Evolutionary conservation across 2,888 invertebrate species (phyloP).

Genomic region (Trichogramma dendrolimi): DNA sequence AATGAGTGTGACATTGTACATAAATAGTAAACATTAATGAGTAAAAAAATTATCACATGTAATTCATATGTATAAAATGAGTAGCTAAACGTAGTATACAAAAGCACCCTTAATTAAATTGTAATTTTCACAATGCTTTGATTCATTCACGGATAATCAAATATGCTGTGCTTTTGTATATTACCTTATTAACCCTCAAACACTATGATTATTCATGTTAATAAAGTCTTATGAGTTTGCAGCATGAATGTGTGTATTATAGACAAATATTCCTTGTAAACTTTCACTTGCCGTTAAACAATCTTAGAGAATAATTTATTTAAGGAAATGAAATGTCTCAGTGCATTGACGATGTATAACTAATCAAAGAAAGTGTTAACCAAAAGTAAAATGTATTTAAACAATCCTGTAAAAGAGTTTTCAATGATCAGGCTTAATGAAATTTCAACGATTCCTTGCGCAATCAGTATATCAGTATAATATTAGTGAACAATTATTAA

Average conservation of each 20-base stretch:
- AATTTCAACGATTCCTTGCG: not conserved
- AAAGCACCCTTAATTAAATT: not conserved
- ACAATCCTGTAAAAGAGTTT: slow-evolving; percentile 10
- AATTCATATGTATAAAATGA: slow-evolving; percentile 2
- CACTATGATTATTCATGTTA: not conserved
- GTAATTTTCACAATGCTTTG: not conserved
- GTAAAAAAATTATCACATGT: slow-evolving; percentile 17
- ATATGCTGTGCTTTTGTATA: slow-evolving; percentile 21
- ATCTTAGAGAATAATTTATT: slow-evolving; percentile 17
- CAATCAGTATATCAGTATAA: not conserved
- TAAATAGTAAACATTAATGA: not conserved
- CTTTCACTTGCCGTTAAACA: slow-evolving; percentile 6
- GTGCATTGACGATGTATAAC: slow-evolving; percentile 27
- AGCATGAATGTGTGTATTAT: not conserved
- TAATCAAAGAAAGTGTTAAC: slow-evolving; percentile 30
- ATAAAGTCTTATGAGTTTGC: not conserved
- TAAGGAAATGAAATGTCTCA: slow-evolving; percentile 7
- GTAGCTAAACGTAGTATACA: slow-evolving; percentile 1
- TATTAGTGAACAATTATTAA: slow-evolving; percentile 2
- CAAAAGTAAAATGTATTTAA: slow-evolving; percentile 1
- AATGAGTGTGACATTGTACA: not conserved
- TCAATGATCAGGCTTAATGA: not conserved
- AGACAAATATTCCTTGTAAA: not conserved
- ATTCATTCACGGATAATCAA: not conserved
- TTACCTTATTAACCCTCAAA: not conserved